These are phyloP conservation scores for Leucosticte australis DNA, from an alignment of 2,113 vertebrate genomes.

Conservation along the genomic window DNA sequence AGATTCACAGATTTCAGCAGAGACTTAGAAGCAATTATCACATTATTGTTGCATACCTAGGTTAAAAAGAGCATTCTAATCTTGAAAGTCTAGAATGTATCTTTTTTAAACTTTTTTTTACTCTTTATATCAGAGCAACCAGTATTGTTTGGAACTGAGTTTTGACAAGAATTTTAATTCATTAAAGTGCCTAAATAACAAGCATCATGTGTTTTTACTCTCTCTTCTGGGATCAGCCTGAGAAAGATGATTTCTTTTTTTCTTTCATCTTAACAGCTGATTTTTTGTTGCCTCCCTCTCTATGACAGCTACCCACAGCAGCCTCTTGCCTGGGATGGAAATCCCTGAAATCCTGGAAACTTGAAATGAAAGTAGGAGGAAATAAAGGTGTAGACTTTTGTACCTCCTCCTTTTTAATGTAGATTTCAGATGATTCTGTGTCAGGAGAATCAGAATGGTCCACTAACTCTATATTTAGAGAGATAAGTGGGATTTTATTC, in stretches of 20 bases:
- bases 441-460: neutral
- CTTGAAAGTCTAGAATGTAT: neutral
- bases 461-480: neutral
- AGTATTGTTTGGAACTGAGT: neutral
- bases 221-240: neutral
- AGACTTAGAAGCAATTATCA: neutral
- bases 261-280: neutral
- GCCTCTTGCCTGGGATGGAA: neutral
- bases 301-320: neutral
- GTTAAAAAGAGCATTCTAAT: neutral
- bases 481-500: neutral
- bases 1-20: neutral
- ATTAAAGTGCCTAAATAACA: neutral
- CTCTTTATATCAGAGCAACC: neutral
- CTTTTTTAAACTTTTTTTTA: neutral
- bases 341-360: neutral
- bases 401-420: neutral
- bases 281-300: neutral
- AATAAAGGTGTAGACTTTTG: neutral
- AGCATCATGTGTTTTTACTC: neutral
- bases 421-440: neutral
- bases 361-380: neutral
- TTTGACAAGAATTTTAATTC: neutral
- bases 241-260: neutral
- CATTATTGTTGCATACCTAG: neutral